phyloP scores from a whole-genome alignment of 2,888 invertebrate species.

The Capitulum mitella region DNA sequence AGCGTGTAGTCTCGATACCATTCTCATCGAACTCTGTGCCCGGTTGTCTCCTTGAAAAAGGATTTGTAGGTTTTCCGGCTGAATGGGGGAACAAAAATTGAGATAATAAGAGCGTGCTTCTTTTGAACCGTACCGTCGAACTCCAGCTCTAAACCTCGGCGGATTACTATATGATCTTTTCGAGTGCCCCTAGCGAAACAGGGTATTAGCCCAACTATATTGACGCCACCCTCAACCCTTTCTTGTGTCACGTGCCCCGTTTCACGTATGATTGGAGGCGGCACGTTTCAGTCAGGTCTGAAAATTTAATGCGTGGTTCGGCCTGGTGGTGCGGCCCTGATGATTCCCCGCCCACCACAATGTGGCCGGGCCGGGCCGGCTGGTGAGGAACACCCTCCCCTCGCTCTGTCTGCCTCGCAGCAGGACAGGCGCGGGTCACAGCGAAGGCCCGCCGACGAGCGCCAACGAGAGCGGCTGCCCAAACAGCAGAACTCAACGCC shows the following conservation, averaged over 20 bases:
- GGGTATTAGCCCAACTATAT: conserved; percentile 23
- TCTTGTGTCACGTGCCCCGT: conserved; percentile 18
- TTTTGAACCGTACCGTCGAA: conserved; percentile 1
- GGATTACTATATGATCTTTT: conserved; percentile 23
- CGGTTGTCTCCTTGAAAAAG: conserved; percentile 12
- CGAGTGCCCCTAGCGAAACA: background rate
- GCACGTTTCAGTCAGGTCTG: conserved; percentile 23
- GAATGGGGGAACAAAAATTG: conserved; percentile 8
- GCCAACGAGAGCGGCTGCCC: no score
- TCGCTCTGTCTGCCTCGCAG: no score
- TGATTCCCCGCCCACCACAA: background rate
- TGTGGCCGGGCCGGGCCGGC: no score
- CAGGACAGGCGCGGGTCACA: no score
- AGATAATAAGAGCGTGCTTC: conserved; percentile 18
- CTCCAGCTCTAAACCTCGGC: background rate
- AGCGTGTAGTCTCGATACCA: no score
- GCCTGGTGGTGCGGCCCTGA: background rate
- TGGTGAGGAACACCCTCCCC: no score
- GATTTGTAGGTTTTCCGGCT: background rate
- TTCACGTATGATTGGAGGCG: conserved; percentile 17
- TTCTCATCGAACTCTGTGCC: background rate
- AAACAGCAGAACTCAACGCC: no score
- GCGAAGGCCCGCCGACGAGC: no score
- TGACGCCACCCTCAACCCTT: conserved; percentile 21
- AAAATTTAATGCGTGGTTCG: background rate